Conservation (phyloP, 2,797 vertebrate species). For the Hyperoplus lanceolatus region DNA sequence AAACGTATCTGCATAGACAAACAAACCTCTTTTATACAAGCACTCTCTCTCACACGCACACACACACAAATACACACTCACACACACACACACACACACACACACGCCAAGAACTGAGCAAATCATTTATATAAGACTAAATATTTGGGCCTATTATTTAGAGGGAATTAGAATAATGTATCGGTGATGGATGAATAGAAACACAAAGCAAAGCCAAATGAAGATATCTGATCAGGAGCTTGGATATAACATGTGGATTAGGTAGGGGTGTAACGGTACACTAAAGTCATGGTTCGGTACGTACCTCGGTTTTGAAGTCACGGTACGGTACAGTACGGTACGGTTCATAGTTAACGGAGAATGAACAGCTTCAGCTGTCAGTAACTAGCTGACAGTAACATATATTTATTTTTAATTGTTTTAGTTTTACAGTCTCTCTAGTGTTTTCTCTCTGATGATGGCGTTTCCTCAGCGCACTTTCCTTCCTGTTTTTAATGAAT, state of each 20-base stretch:
- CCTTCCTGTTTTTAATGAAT: too few species aligned
- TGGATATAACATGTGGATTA: conserved; percentile 48
- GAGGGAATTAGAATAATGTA: conserved; percentile 60
- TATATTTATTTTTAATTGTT: too few species aligned
- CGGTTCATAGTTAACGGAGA: too few species aligned
- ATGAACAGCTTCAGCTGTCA: too few species aligned
- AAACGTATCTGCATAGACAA: conserved; percentile 33
- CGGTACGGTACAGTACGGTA: too few species aligned
- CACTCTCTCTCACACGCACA: background rate
- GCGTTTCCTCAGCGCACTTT: too few species aligned
- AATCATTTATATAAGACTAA: conserved; percentile 46
- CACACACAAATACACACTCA: conserved; percentile 1
- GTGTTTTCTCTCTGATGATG: too few species aligned
- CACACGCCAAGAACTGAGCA: conserved; percentile 38
- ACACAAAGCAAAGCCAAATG: conserved; percentile 56
- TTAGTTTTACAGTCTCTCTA: too few species aligned
- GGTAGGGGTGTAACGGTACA: too few species aligned
- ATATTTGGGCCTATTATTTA: conserved; percentile 48
- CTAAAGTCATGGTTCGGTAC: too few species aligned
- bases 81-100: conserved; percentile 18
- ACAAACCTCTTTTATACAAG: conserved; percentile 35
- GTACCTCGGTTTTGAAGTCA: too few species aligned
- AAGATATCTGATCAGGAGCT: conserved; percentile 58
- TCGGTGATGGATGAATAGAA: conserved; percentile 48
- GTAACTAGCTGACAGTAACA: too few species aligned